Evolutionary conservation across 2,888 invertebrate genomes (phyloP).

Genomic region (Drosophila pseudotalamancana): DNA sequence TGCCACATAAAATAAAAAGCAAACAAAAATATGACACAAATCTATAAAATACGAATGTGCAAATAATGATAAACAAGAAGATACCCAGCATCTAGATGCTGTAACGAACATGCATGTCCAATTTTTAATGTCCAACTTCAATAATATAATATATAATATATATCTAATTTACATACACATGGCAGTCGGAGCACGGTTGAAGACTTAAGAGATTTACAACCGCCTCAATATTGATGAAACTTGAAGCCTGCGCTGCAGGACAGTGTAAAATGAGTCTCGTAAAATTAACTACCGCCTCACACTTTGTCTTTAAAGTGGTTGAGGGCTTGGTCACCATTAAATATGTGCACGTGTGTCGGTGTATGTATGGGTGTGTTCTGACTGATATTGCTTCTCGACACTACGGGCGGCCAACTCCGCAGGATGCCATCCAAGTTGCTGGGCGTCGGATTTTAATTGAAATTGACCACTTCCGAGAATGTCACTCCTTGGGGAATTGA

Average conservation of each 20-base stretch:
- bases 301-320: conserved; percentile 49
- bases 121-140: too few relatives aligned
- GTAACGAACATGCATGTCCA: neutral
- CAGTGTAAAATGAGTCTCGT: conserved; percentile 67
- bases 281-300: conserved; percentile 66
- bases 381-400: conserved; percentile 32
- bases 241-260: conserved; percentile 60
- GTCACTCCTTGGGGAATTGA: neutral
- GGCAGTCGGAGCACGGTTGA: conserved; percentile 37
- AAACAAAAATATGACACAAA: conserved; percentile 41
- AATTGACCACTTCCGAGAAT: conserved; percentile 34
- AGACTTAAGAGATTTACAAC: conserved; percentile 23
- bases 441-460: conserved; percentile 39
- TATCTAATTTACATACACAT: too few relatives aligned
- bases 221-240: conserved; percentile 35
- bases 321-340: neutral
- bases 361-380: conserved; percentile 1
- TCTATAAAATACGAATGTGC: conserved; percentile 14
- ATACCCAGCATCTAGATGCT: neutral
- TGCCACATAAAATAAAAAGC: neutral
- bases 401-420: conserved; percentile 33
- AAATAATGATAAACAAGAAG: neutral
- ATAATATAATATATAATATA: too few relatives aligned
- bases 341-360: neutral
- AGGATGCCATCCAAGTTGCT: conserved; percentile 16